Percentiles rank a stretch among this genome's conserved stretches.
These are phyloP conservation scores for Latrodectus elegans DNA, from an alignment of 2,888 invertebrate genomes.

Conservation along the genomic window DNA sequence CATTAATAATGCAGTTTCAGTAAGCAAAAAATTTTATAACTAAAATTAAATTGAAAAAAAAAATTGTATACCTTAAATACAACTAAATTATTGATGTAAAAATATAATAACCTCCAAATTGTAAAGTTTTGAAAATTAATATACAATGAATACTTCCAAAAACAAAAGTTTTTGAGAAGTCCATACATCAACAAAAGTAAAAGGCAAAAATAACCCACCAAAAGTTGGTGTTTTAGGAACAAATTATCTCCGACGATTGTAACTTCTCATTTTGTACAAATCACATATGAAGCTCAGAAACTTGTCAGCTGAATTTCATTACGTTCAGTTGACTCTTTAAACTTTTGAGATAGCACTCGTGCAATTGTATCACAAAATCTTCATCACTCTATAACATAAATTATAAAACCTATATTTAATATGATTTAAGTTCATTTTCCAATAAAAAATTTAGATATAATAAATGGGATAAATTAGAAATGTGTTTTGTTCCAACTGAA, in stretches of 20 bases:
- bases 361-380: conserved; percentile 90
- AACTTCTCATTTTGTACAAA: conserved; percentile 11
- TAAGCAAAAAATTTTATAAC: no score
- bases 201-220: conserved; percentile 11
- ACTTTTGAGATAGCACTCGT: conserved; percentile 90
- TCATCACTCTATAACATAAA: conserved; percentile 81
- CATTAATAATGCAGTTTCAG: no score
- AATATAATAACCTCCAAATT: background rate
- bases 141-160: background rate
- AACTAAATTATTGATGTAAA: no score
- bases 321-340: conserved; percentile 70
- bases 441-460: no score
- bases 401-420: no score
- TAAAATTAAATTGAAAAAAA: no score
- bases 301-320: conserved; percentile 37
- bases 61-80: no score
- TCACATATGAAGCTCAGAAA: conserved; percentile 14
- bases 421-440: no score
- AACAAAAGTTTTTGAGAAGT: background rate
- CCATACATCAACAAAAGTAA: background rate
- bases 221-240: conserved; percentile 59
- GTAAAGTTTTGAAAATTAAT: background rate
- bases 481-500: no score
- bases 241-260: conserved; percentile 25
- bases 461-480: no score